Evolutionary conservation across 2,888 invertebrate species (phyloP), one percentile per base, ranked within the genome.

Genomic region (Eupithecia inturbata): DNA sequence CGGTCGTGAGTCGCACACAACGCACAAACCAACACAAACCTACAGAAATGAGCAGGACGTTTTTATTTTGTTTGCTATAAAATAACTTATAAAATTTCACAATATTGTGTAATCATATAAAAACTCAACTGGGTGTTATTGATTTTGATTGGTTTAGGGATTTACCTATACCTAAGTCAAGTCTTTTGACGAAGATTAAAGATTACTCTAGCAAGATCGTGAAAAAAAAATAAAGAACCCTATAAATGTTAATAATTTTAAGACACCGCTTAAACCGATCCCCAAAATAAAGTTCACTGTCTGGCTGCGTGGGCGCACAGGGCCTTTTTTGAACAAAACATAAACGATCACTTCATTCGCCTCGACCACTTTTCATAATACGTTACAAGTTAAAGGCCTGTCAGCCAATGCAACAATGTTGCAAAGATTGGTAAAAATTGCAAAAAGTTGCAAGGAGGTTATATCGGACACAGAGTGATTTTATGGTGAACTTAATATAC

Each of bases 241-340:
- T 57, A 14, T 0, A 57, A 22, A 53, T 16, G n/a, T 87, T 83
- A 88, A 87, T 88, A 83, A 82, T 85, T 89, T 88, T 85, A 87
- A 87, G 86, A 84, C 82, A 82, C 83, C 84, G 84, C 83, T 84
- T 88, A 88, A 84, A 82, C 79, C 82, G 81, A 85, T 86, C 86
- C 89, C 88, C 87, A 88, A 91, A 92, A 91, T 91, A 92, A 92
- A 90, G 88, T 92, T 91, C 90, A 91, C 90, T 89, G 89, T 88
- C 88, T 85, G 87, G 88, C 57, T 57, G 14, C 87, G 91, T 90
- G 90, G 90, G 86, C 77, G 71, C 71, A 68, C 62, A 33, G 26
- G 62, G 71, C 74, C 69, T 74, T 78, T 74, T 60, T 57, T 68
- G 67, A 70, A 73, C 71, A 68, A 72, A 75, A 63, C 28, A 60